These are phyloP conservation scores for Panulirus ornatus DNA, from an alignment of 1,140 invertebrate genomes.

Conservation along the genomic window DNA sequence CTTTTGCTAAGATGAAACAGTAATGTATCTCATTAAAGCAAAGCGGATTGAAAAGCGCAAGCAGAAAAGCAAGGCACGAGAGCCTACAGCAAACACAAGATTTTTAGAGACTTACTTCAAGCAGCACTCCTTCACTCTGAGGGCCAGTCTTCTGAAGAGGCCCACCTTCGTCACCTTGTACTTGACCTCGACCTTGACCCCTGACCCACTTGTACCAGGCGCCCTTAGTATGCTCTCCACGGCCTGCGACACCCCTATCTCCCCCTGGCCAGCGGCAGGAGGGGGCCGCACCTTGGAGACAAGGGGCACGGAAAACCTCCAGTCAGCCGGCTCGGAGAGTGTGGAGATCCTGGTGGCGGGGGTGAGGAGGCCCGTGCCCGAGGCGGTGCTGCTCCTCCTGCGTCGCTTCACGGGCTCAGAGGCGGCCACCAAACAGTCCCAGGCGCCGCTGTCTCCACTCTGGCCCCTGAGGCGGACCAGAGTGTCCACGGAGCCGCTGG, in stretches of 20 bases:
- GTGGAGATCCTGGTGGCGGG: conserved; percentile 18
- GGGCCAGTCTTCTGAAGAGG: conserved; percentile 1
- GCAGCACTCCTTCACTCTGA: conserved; percentile 25
- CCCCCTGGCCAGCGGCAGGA: neutral
- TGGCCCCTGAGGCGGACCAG: conserved; percentile 11
- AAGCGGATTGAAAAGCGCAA: too few species aligned
- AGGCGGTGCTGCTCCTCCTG: conserved; percentile 34
- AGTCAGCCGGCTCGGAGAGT: neutral
- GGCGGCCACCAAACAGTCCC: conserved; percentile 24
- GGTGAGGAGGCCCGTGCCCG: conserved; percentile 25
- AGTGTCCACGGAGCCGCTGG: neutral
- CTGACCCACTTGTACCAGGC: too few species aligned
- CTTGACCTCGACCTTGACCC: neutral
- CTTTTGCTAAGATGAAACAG: too few species aligned
- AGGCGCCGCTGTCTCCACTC: conserved; percentile 31
- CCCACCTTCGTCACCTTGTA: neutral
- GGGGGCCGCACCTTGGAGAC: neutral
- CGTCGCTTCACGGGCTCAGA: neutral
- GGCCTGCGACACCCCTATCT: neutral
- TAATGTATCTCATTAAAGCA: too few species aligned
- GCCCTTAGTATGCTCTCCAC: neutral
- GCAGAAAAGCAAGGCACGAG: neutral
- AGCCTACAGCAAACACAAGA: neutral
- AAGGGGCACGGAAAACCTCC: conserved; percentile 34
- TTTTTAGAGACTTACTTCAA: conserved; percentile 41